Evolutionary conservation across 2,888 invertebrate species (phyloP), one percentile per base, ranked within the genome.

Genomic region (Ceraclea dissimilis): DNA sequence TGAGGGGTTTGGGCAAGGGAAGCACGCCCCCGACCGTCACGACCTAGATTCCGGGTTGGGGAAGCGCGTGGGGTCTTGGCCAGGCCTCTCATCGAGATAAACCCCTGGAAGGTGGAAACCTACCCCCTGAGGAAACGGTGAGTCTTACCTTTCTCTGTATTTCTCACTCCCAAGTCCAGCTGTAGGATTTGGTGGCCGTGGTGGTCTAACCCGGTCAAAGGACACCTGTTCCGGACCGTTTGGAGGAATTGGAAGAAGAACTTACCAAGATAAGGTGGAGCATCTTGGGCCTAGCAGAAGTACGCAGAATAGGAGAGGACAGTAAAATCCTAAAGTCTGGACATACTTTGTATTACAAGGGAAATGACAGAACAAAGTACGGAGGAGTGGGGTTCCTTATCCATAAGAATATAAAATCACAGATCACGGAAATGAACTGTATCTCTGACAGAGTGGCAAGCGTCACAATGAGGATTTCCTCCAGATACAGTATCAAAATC

Each of bases 341-440:
- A 44, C 44, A 44, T 44, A 16, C n/a, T n/a, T n/a, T n/a, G n/a
- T n/a, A n/a, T 6, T 16, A 44, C 44, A 44, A 44, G 17, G 44
- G 44, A 44, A 44, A 44, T 16, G 44, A 44, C 44, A 44, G 44
- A 44, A 44, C 16, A 13, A 44, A 44, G n/a, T 44, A 13, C 16
- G 44, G 44, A 13, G 44, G 44, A 44, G 44, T 44, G 6, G 44
- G 44, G 44, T 44, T 44, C 44, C 44, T 44, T 16, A 44, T 44
- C 17, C 44, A 44, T 17, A 44, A 44, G 44, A 44, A 44, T 11
- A 44, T 44, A 44, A 44, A 44, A 44, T 44, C 44, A 17, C 44
- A 16, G 17, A 44, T 44, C 44, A 44, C 16, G n/a, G 44, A 44
- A 44, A 44, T 44, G 44, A 44, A 11, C 17, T 44, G 44, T 44